phyloP scores from a whole-genome alignment of 64 coral and sea anemone genomes.

The Pachyseris speciosa region DNA sequence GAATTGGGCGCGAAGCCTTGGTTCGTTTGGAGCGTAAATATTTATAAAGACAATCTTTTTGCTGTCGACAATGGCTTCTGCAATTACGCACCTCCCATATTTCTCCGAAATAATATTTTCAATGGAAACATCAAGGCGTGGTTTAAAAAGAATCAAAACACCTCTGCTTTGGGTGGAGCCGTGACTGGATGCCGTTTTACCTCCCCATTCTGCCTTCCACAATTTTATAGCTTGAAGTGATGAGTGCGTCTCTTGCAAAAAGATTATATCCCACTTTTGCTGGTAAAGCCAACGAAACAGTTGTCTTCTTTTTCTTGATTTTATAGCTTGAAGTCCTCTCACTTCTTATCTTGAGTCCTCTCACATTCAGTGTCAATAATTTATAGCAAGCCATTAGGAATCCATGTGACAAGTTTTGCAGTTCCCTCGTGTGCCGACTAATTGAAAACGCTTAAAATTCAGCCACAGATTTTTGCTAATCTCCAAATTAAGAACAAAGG shows the following conservation, averaged over 20 bases:
- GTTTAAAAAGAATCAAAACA: background rate
- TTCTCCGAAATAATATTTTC: background rate
- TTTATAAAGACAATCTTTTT: background rate
- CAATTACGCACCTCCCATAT: background rate
- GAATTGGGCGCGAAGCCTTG: background rate
- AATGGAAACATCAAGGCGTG: background rate
- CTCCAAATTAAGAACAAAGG: background rate
- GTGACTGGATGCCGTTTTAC: background rate
- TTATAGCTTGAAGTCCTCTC: too few relatives aligned
- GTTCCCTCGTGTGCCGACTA: background rate
- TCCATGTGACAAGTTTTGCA: background rate
- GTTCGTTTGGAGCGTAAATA: conserved; percentile 1
- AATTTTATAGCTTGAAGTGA: background rate
- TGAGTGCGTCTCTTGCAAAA: background rate
- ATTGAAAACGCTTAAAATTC: background rate
- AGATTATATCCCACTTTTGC: background rate
- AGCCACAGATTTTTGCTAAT: background rate
- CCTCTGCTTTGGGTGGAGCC: background rate
- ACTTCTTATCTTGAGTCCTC: background rate
- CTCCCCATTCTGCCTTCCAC: conserved; percentile 7
- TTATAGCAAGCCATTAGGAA: background rate
- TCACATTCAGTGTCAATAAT: background rate
- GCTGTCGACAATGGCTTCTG: background rate
- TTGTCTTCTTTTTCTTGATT: background rate
- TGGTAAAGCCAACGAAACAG: background rate